Evolutionary conservation across 2,797 vertebrate species (phyloP).

Genomic region (Nyctibius grandis): DNA sequence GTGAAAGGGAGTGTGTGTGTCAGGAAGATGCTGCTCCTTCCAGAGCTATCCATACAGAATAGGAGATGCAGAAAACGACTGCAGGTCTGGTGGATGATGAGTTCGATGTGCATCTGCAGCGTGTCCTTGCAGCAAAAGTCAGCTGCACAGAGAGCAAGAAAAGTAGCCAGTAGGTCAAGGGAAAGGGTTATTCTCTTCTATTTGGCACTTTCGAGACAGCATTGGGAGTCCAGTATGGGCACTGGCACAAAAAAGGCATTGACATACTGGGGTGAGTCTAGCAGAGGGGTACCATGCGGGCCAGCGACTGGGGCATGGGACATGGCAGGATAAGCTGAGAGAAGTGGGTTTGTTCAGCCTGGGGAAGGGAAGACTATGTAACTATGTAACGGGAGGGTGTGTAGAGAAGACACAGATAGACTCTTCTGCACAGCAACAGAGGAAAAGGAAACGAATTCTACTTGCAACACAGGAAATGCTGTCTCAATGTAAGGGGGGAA

Average conservation of each 20-base stretch:
- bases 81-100: not conserved
- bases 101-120: not conserved
- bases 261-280: not conserved
- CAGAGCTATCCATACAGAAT: not conserved
- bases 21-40: not conserved
- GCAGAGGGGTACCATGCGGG: not conserved
- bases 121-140: not conserved
- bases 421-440: not conserved
- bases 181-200: not conserved
- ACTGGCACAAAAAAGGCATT: not conserved
- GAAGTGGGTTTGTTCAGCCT: not conserved
- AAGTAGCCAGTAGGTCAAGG: not conserved
- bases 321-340: not conserved
- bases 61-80: not conserved
- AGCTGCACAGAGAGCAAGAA: not conserved
- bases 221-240: not conserved
- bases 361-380: not conserved
- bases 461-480: not conserved
- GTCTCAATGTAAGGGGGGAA: rapidly evolving
- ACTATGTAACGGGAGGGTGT: not conserved
- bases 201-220: not conserved
- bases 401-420: not conserved
- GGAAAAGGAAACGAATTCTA: not conserved
- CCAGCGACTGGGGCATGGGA: rapidly evolving
- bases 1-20: not conserved